Evolutionary conservation across 2,113 vertebrate genomes (phyloP).

Genomic region (Myotis lucifugus): DNA sequence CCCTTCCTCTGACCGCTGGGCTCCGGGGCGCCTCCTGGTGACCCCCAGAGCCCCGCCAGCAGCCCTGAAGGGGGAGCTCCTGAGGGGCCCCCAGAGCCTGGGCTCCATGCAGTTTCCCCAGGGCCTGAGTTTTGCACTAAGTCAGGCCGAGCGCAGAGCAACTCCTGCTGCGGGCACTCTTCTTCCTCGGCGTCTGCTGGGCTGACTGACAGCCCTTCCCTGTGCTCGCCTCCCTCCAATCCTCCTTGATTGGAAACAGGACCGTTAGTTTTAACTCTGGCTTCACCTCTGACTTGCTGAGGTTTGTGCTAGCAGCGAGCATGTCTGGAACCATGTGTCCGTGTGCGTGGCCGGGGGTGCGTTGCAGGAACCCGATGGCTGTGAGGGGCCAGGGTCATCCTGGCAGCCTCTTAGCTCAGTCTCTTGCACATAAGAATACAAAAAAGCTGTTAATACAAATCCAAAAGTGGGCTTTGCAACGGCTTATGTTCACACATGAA

Average conservation of each 20-base stretch:
- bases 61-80: not conserved
- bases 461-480: not conserved
- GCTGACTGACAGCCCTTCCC: not conserved
- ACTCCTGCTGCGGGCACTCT: accelerated
- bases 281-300: not conserved
- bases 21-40: not conserved
- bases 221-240: not conserved
- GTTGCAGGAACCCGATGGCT: accelerated
- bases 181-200: not conserved
- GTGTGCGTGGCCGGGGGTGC: accelerated
- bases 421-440: not conserved
- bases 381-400: not conserved
- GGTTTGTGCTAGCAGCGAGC: not conserved
- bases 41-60: no score
- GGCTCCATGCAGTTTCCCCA: not conserved
- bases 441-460: not conserved
- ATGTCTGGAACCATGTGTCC: not conserved
- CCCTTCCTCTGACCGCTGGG: not conserved
- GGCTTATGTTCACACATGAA: not conserved
- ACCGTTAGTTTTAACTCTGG: not conserved
- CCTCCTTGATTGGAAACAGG: not conserved
- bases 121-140: not conserved
- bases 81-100: no score
- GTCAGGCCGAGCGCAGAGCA: not conserved
- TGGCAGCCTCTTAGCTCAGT: not conserved